phyloP scores from a whole-genome alignment of 2,888 invertebrate genomes.

The Cerastis leucographa region DNA sequence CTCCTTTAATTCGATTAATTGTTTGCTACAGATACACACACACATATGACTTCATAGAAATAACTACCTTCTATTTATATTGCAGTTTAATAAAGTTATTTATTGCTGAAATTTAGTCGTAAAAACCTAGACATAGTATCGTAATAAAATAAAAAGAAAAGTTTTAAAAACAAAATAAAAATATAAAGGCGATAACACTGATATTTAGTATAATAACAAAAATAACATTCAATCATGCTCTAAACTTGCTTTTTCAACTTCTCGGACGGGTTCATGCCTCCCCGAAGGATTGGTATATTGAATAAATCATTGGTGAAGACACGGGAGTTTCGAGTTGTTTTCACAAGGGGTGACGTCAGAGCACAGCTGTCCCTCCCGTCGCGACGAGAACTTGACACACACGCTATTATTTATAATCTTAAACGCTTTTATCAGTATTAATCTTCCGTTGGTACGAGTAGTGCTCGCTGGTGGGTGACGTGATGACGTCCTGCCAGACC shows the following conservation, averaged over 20 bases:
- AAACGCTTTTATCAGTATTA: slow-evolving; percentile 73
- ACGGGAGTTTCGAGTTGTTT: slow-evolving; percentile 72
- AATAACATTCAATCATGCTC: slow-evolving; percentile 39
- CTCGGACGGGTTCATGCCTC: slow-evolving; percentile 17
- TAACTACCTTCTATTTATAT: slow-evolving; percentile 2
- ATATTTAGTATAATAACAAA: slow-evolving; percentile 39
- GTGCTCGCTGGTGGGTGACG: slow-evolving; percentile 64
- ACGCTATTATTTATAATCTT: slow-evolving; percentile 65
- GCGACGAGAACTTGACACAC: slow-evolving; percentile 70
- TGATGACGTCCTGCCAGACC: slow-evolving; percentile 60
- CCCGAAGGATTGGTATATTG: slow-evolving; percentile 64
- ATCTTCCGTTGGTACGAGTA: slow-evolving; percentile 63
- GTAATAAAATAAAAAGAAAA: slow-evolving; percentile 36
- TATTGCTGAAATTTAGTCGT: slow-evolving; percentile 22
- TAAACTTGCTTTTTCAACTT: slow-evolving; percentile 32
- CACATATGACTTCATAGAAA: slow-evolving; percentile 11
- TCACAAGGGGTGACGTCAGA: slow-evolving; percentile 74
- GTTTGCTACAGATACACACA: slow-evolving; percentile 21
- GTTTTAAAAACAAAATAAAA: slow-evolving; percentile 29
- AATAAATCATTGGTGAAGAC: slow-evolving; percentile 74
- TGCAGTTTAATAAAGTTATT: slow-evolving; percentile 30
- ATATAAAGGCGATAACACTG: slow-evolving; percentile 40
- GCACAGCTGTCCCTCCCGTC: slow-evolving; percentile 76
- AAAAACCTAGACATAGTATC: slow-evolving; percentile 33
- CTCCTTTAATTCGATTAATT: slow-evolving; percentile 48